Evolutionary conservation across 2,888 invertebrate genomes (phyloP).

Genomic region (Pandemis heparana): DNA sequence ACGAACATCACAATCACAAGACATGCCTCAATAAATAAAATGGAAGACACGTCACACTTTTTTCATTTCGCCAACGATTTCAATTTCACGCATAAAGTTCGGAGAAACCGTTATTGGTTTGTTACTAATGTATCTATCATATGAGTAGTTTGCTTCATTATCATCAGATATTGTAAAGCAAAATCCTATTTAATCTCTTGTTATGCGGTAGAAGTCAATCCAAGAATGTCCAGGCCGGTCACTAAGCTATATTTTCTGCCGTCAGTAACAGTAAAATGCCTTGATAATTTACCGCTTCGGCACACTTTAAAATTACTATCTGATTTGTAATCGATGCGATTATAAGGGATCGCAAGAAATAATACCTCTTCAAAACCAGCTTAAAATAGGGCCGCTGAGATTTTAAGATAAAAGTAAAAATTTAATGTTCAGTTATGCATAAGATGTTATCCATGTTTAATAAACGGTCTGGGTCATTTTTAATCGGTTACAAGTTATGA

Average conservation of each 20-base stretch:
- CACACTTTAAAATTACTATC: conserved; percentile 31
- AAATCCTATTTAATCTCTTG: neutral
- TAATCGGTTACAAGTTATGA: neutral
- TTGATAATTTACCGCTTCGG: conserved; percentile 39
- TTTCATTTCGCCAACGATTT: too few relatives aligned
- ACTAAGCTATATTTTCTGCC: conserved; percentile 17
- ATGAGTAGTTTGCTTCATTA: too few relatives aligned
- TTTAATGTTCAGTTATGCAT: conserved; percentile 10
- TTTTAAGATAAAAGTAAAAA: conserved; percentile 26
- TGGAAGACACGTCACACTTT: too few relatives aligned
- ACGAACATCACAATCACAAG: too few relatives aligned
- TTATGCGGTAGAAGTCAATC: neutral
- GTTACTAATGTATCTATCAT: too few relatives aligned
- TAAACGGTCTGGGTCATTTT: neutral
- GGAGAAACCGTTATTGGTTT: too few relatives aligned
- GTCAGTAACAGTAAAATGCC: conserved; percentile 25
- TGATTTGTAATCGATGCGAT: conserved; percentile 31
- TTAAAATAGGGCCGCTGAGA: conserved; percentile 30
- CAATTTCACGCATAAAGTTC: too few relatives aligned
- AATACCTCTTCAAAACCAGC: conserved; percentile 22
- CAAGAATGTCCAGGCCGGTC: conserved; percentile 4
- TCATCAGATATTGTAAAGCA: neutral
- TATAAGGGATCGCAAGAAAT: conserved; percentile 32
- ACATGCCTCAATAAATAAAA: too few relatives aligned
- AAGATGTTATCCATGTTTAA: conserved; percentile 10